Evolutionary conservation across 1,140 invertebrate species (phyloP).

Genomic region (Vanessa tameamea): DNA sequence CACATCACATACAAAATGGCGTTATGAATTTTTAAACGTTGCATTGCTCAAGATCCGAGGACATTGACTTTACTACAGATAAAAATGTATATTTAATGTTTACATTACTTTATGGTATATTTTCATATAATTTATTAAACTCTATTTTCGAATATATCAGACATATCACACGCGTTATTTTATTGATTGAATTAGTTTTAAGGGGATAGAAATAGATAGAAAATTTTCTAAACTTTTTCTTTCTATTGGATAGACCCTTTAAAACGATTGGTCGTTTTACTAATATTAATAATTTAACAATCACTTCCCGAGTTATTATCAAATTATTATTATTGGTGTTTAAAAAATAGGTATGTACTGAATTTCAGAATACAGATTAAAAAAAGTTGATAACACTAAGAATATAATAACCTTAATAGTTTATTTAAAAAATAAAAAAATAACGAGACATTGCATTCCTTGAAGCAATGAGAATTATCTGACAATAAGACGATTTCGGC

Average conservation of each 20-base stretch:
- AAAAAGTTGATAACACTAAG: neutral
- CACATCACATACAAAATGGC: neutral
- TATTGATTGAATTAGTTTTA: too few species aligned
- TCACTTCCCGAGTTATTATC: neutral
- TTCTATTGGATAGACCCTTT: neutral
- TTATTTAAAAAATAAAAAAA: neutral
- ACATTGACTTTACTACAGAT: too few species aligned
- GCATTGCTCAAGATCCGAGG: neutral
- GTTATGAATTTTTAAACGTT: neutral
- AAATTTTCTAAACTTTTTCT: neutral
- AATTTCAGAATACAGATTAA: too few species aligned
- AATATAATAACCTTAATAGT: neutral
- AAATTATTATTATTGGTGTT: neutral
- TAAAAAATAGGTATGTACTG: too few species aligned
- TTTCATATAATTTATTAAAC: too few species aligned
- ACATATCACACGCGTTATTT: too few species aligned
- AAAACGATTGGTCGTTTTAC: too few species aligned
- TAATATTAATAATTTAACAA: too few species aligned
- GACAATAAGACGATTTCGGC: conserved; percentile 40
- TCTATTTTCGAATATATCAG: too few species aligned
- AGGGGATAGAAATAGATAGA: too few species aligned
- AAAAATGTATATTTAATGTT: too few species aligned
- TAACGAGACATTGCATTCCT: conserved; percentile 2
- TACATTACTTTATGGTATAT: too few species aligned
- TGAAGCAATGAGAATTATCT: conserved; percentile 25